phyloP scores from a whole-genome alignment of 2,888 invertebrate species.

The Chouioia cunea region DNA sequence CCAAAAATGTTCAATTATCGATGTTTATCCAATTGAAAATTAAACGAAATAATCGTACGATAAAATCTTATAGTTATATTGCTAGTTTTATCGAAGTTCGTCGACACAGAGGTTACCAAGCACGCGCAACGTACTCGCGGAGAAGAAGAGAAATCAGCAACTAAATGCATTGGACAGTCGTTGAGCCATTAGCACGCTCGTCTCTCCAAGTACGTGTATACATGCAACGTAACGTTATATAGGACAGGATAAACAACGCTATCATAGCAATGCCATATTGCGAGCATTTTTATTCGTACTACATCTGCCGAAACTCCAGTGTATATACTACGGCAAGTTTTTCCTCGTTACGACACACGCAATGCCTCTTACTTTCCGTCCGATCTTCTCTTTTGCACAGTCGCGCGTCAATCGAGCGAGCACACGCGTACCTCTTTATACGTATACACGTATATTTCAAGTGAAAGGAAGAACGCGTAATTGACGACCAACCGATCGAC shows the following conservation, averaged over 20 bases:
- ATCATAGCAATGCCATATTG: too few relatives aligned
- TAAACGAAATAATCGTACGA: too few relatives aligned
- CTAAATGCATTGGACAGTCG: neutral
- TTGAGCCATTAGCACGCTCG: conserved; percentile 17
- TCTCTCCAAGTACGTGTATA: neutral
- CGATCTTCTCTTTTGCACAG: neutral
- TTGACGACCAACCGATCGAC: too few relatives aligned
- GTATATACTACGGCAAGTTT: neutral
- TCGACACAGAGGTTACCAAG: conserved; percentile 13
- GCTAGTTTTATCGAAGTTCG: too few relatives aligned
- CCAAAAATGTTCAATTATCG: too few relatives aligned
- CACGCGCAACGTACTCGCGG: neutral
- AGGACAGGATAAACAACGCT: too few relatives aligned
- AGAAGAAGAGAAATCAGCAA: conserved; percentile 9
- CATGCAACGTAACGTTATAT: conserved; percentile 1
- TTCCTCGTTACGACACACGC: conserved; percentile 24
- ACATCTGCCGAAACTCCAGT: neutral
- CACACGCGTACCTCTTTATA: conserved; percentile 1
- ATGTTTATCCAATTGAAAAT: too few relatives aligned
- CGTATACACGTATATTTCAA: neutral
- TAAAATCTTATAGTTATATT: too few relatives aligned
- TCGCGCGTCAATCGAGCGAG: conserved; percentile 1
- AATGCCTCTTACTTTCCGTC: conserved; percentile 33
- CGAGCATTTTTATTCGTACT: too few relatives aligned
- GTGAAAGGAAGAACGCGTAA: conserved; percentile 23